Evolutionary conservation across 2,797 vertebrate genomes (phyloP).

Genomic region (Vespertilio murinus): DNA sequence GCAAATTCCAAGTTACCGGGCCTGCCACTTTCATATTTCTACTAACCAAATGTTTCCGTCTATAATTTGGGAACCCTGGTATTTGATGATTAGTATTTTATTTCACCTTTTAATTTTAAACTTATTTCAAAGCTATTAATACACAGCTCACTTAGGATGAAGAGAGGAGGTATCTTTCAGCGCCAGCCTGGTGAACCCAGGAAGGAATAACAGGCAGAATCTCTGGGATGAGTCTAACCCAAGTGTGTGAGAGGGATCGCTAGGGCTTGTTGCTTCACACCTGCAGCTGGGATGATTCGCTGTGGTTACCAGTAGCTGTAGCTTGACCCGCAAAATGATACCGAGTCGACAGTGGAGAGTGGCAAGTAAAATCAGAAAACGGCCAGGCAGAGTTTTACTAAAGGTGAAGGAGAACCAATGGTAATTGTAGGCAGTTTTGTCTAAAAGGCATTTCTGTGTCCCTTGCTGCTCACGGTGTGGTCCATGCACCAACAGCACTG

Average conservation of each 20-base stretch:
- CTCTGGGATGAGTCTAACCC: neutral
- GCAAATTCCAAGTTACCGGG: neutral
- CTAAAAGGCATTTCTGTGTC: neutral
- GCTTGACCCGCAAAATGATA: neutral
- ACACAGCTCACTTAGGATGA: neutral
- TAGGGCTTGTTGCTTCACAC: neutral
- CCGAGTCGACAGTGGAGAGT: neutral
- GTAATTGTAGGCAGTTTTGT: slow-evolving; percentile 9
- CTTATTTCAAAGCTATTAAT: neutral
- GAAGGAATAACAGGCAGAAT: neutral
- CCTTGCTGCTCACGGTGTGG: neutral
- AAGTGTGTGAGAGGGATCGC: neutral
- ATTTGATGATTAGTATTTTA: neutral
- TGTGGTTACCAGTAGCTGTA: neutral
- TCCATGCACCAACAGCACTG: neutral
- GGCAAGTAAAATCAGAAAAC: neutral
- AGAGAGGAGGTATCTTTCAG: neutral
- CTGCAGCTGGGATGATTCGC: neutral
- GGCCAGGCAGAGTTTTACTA: neutral
- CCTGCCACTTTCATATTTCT: neutral
- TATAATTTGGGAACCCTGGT: neutral
- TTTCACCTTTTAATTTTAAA: slow-evolving; percentile 8
- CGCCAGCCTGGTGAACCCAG: neutral
- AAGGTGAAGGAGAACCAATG: neutral
- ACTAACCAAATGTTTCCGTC: neutral